These are phyloP conservation scores for Digitonthophagus gazella DNA, from an alignment of 2,888 invertebrate species.

Conservation along the genomic window DNA sequence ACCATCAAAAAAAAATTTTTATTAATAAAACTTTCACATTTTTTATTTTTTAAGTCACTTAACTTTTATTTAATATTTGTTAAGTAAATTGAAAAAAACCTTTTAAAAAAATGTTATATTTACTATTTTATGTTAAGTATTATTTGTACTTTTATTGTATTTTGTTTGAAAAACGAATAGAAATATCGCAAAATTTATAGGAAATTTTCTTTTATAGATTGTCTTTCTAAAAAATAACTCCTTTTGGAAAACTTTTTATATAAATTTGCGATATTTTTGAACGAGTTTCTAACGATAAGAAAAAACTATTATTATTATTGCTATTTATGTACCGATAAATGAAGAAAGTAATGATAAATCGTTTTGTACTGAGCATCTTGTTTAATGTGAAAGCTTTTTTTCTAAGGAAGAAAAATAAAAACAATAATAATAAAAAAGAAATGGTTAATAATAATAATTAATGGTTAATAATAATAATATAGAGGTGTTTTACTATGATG, in stretches of 20 bases:
- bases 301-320: background rate
- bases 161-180: background rate
- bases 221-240: background rate
- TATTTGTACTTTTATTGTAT: slow-evolving; percentile 9
- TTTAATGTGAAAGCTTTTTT: background rate
- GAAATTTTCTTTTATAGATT: no score
- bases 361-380: background rate
- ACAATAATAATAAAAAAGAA: no score
- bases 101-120: slow-evolving; percentile 2
- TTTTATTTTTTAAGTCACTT: background rate
- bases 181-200: no score
- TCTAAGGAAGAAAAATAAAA: no score
- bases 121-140: slow-evolving; percentile 10
- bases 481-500: no score
- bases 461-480: no score
- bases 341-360: background rate
- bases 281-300: background rate
- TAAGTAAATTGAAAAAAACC: slow-evolving; percentile 15
- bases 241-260: background rate
- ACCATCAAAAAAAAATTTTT: slow-evolving; percentile 7
- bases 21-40: slow-evolving; percentile 17
- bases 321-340: background rate
- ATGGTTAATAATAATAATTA: no score
- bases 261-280: background rate
- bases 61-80: background rate